phyloP scores from a whole-genome alignment of 2,113 vertebrate species.

The Vireo altiloquus region DNA sequence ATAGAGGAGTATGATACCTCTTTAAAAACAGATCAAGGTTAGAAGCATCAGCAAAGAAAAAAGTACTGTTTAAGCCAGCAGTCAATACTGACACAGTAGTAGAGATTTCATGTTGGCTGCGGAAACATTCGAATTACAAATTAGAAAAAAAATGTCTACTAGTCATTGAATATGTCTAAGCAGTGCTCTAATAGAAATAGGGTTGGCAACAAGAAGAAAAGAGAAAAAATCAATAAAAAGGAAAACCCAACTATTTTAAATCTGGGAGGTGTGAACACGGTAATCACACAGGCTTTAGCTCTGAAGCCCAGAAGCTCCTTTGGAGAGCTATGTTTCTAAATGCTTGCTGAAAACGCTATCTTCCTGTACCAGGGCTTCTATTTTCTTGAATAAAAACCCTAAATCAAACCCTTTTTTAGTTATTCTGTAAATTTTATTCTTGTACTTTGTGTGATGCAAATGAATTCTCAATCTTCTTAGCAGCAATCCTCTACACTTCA shows the following conservation, averaged over 20 bases:
- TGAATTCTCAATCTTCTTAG: not conserved
- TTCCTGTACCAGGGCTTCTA: not conserved
- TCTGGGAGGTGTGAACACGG: not conserved
- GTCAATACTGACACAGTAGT: not conserved
- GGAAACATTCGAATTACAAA: not conserved
- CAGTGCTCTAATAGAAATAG: not conserved
- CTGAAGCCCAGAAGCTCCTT: not conserved
- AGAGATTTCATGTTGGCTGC: not conserved
- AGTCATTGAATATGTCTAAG: not conserved
- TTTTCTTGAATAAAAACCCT: not conserved
- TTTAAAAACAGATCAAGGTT: not conserved
- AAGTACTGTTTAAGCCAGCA: not conserved
- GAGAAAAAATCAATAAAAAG: not conserved
- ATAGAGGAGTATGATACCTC: not conserved
- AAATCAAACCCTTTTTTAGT: not conserved
- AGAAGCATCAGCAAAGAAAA: not conserved
- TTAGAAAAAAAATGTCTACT: not conserved
- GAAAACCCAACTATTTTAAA: not conserved
- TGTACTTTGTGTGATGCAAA: not conserved
- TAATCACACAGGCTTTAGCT: not conserved
- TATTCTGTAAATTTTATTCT: not conserved
- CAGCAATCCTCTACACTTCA: not conserved
- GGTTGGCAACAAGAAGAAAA: not conserved
- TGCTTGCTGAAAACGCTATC: not conserved
- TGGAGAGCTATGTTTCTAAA: not conserved